Evolutionary conservation across 2,888 invertebrate genomes (phyloP), one percentile per base, ranked within the genome.

Genomic region (Drosophila borealis): DNA sequence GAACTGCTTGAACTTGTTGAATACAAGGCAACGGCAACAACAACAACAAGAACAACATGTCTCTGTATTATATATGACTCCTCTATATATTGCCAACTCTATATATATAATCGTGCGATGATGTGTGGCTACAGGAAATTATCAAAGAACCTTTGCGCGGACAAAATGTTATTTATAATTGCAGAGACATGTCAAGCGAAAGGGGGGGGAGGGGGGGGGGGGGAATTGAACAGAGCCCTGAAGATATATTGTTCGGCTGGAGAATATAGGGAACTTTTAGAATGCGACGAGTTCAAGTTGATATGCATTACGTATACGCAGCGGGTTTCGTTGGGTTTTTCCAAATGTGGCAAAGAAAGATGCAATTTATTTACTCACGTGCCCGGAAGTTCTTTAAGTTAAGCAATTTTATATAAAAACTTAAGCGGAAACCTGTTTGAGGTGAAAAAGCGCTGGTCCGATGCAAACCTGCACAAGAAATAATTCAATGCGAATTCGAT

Each of bases 1-100:
- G 89, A 89, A 89, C 88, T 68, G 71, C 80, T 74, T 84, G 88
- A 88, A 84, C 82, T 84, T 81, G 85, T 79, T 69, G 70, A 79
- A 60, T 41, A 60, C 75, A 79, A 79, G 63, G 69, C 74, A 56
- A 45, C 48, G 33, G 45, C 39, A 44, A 42, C 41, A 42, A 37
- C 41, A 57, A 29, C 48, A 37, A 36, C 34, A 51, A 19, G 50
- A 60, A 34, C 42, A 33, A 42, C 21, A 21, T 48, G 46, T 45
- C 39, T 49, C 9, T 36, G 33, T 78, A 37, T 78, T 77, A 60
- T 73, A 62, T 67, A 67, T 56, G 59, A 42, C 59, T 36, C 29
- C 29, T 53, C 11, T 51, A 51, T 39, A 41, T 51, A 41, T 29
- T 41, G 61, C 49, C 54, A 62, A 36, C 48, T 66, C 53, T 65